Conservation (phyloP, 2,113 vertebrate species). For the Amphiprion percula region DNA sequence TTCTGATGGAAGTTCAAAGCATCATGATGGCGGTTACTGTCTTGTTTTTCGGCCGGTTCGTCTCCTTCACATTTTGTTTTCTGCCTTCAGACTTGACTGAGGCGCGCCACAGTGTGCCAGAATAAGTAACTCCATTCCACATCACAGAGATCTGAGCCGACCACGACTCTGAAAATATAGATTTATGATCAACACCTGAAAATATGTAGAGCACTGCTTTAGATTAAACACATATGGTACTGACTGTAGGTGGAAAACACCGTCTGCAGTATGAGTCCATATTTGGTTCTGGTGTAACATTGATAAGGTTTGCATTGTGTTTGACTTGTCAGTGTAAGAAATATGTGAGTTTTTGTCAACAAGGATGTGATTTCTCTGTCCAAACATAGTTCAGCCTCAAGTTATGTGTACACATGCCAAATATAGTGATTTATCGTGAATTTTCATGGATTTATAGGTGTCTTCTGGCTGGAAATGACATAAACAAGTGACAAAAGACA, state of each 20-base stretch:
- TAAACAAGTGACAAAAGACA: too few species aligned
- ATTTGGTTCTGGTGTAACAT: too few species aligned
- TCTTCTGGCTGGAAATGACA: too few species aligned
- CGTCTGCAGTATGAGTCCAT: too few species aligned
- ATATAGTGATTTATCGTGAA: too few species aligned
- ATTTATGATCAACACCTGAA: neutral
- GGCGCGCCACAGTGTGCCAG: constrained; percentile 6
- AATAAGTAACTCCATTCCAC: constrained; percentile 43
- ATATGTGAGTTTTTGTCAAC: too few species aligned
- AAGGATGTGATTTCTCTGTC: too few species aligned
- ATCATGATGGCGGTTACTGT: neutral
- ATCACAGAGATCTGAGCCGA: constrained; percentile 45
- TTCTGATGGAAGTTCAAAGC: neutral
- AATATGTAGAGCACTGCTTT: constrained; percentile 1
- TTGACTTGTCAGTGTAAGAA: too few species aligned
- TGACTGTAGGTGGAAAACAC: neutral
- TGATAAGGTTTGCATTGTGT: too few species aligned
- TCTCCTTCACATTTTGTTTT: constrained; percentile 7
- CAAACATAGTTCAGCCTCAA: too few species aligned
- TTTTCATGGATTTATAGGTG: too few species aligned
- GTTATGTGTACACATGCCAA: too few species aligned
- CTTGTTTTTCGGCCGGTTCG: neutral
- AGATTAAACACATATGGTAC: neutral
- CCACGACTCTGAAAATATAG: constrained; percentile 3
- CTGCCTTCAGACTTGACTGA: constrained; percentile 33